phyloP scores from a whole-genome alignment of 2,797 vertebrate genomes.

The Chiropotes sagulatus region DNA sequence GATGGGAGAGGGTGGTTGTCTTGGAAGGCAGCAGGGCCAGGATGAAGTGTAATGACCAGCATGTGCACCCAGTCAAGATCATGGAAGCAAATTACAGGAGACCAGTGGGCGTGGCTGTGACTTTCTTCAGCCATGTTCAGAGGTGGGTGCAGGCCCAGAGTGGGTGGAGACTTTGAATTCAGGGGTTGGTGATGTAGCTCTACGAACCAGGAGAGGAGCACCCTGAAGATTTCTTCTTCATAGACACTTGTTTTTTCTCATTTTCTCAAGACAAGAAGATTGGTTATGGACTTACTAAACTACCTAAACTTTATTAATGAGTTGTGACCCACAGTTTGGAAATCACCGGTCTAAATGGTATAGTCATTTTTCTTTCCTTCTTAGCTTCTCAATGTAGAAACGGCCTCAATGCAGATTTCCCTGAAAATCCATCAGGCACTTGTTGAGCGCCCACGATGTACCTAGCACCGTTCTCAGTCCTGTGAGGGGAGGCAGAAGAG shows the following conservation, averaged over 20 bases:
- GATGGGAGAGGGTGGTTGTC: neutral
- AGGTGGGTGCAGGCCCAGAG: neutral
- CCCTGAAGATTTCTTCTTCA: neutral
- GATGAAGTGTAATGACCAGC: neutral
- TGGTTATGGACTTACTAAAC: neutral
- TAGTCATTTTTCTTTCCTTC: neutral
- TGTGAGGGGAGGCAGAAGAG: neutral
- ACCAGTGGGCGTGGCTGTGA: neutral
- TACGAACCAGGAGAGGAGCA: neutral
- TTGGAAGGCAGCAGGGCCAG: neutral
- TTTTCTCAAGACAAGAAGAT: neutral
- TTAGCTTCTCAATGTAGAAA: neutral
- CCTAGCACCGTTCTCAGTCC: neutral
- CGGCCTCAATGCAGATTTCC: neutral
- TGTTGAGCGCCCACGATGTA: neutral
- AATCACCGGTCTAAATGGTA: neutral
- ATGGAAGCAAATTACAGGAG: neutral
- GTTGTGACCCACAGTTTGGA: neutral
- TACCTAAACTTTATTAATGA: neutral
- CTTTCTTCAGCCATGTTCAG: neutral
- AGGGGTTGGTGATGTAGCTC: neutral
- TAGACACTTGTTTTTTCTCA: neutral
- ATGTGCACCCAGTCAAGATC: neutral
- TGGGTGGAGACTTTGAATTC: neutral
- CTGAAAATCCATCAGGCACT: neutral